Conservation (phyloP, 2,888 invertebrate genomes). For the Nezara viridula region DNA sequence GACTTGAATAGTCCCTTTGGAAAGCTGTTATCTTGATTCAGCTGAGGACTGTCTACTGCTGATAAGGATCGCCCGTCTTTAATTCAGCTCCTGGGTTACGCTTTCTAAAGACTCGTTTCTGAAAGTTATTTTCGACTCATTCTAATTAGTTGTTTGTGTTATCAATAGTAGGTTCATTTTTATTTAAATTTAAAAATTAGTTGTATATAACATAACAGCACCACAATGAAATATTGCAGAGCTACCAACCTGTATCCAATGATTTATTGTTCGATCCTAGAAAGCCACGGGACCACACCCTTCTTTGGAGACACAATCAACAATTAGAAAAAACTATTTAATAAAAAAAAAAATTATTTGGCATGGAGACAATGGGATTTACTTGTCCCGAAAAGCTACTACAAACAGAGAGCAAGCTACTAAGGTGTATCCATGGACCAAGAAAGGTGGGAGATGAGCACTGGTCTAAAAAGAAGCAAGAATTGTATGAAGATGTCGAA, state of each 20-base stretch:
- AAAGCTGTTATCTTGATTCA: conserved; percentile 5
- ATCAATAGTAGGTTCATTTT: not conserved
- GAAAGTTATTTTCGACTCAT: not conserved
- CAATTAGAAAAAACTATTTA: no score
- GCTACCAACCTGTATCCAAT: not conserved
- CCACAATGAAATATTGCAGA: not conserved
- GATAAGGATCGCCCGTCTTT: conserved; percentile 22
- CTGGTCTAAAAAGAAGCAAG: no score
- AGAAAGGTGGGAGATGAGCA: no score
- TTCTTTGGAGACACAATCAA: no score
- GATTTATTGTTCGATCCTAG: not conserved
- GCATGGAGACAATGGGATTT: no score
- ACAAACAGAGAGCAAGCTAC: no score
- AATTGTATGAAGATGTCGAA: no score
- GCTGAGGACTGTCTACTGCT: conserved; percentile 3
- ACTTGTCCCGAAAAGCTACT: no score
- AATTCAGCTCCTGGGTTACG: not conserved
- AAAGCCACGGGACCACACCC: not conserved
- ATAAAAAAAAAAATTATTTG: no score
- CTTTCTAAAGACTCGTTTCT: conserved; percentile 41
- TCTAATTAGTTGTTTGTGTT: not conserved
- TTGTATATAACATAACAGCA: not conserved
- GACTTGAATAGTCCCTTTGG: not conserved
- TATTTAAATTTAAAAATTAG: not conserved
- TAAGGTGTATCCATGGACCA: no score